Evolutionary conservation across 2,888 invertebrate genomes (phyloP).

Genomic region (Sphaerophoria taeniata): DNA sequence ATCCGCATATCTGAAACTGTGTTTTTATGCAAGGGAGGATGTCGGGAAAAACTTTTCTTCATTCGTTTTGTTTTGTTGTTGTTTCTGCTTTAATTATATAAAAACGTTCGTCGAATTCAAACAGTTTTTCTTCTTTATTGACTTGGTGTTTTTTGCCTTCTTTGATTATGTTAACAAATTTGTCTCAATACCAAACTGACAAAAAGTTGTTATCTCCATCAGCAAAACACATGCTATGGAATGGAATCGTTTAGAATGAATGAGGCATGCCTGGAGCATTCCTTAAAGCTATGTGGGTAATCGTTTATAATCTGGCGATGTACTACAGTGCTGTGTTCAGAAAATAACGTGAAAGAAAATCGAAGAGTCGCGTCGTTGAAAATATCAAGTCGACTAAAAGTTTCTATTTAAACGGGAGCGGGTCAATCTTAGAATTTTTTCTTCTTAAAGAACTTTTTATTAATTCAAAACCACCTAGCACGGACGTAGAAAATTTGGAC

Average conservation of each 20-base stretch:
- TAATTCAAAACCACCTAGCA: no score
- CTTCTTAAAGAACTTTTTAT: no score
- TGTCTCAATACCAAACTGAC: background rate
- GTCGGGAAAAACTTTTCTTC: slow-evolving; percentile 4
- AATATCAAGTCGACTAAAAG: no score
- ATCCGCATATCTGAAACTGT: no score
- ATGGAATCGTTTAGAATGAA: background rate
- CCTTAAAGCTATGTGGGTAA: no score
- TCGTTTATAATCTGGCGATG: background rate
- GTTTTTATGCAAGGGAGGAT: slow-evolving; percentile 13
- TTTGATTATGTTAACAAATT: slow-evolving; percentile 6
- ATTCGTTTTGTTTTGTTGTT: background rate
- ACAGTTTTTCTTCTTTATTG: background rate
- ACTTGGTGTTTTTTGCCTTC: background rate
- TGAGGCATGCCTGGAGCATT: no score
- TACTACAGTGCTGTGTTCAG: background rate
- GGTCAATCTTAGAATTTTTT: no score
- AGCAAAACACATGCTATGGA: background rate
- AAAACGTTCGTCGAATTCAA: background rate
- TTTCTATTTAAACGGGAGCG: no score
- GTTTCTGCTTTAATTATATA: background rate
- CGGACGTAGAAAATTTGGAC: no score
- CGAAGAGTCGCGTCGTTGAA: no score
- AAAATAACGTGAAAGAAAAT: no score
- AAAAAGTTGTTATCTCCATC: slow-evolving; percentile 14